phyloP scores from a whole-genome alignment of 2,888 invertebrate genomes.

The Tubulanus polymorphus region DNA sequence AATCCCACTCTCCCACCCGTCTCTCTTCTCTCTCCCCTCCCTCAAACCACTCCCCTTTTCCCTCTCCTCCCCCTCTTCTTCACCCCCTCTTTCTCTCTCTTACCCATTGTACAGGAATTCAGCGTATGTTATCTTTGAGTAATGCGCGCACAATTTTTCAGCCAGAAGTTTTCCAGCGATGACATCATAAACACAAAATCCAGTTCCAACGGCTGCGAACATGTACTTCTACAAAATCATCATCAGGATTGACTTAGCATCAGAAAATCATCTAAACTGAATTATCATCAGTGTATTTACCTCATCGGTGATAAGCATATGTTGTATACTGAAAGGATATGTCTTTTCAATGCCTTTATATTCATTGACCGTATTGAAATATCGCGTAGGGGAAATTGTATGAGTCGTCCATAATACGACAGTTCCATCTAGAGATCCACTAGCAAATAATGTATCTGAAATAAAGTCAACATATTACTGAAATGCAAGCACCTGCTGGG shows the following conservation, averaged over 20 bases:
- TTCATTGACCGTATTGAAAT: conserved; percentile 33
- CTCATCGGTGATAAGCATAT: conserved; percentile 35
- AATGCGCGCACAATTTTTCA: conserved; percentile 36
- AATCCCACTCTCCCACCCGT: too few species aligned
- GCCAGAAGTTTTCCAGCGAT: conserved; percentile 24
- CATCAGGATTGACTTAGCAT: too few species aligned
- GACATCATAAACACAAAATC: conserved; percentile 40
- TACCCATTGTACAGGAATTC: conserved; percentile 31
- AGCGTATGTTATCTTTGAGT: conserved; percentile 37
- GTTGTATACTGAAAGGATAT: conserved; percentile 43
- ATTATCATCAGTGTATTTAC: conserved; percentile 20
- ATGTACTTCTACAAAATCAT: conserved; percentile 38
- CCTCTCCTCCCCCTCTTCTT: too few species aligned
- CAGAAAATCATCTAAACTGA: conserved; percentile 1
- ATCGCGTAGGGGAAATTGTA: conserved; percentile 26
- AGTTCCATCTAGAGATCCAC: conserved; percentile 46
- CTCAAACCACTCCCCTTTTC: too few species aligned
- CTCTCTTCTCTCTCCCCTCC: too few species aligned
- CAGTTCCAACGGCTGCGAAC: conserved; percentile 39
- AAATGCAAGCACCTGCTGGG: too few species aligned
- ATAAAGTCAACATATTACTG: too few species aligned
- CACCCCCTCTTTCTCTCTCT: too few species aligned
- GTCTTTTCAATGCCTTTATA: conserved; percentile 30
- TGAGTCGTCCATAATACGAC: conserved; percentile 40
- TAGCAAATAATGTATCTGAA: conserved; percentile 36